Base-by-base conservation (phyloP, 2,888 invertebrate genomes). In the Scaeva pyrastri region DNA sequence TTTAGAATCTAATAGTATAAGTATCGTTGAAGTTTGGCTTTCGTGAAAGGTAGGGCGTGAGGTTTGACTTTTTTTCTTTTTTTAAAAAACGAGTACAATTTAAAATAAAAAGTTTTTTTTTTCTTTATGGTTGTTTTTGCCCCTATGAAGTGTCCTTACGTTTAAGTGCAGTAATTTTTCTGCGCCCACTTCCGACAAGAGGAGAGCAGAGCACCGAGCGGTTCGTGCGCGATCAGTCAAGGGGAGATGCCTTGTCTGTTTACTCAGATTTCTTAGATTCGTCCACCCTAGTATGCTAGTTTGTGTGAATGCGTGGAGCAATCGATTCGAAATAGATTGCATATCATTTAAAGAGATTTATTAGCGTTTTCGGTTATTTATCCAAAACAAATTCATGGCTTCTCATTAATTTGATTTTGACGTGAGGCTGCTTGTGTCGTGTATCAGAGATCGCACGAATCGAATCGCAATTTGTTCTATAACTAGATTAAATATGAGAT, bases 161-260 rank as follows among this genome's bases (percentile, higher is more conserved):
- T 76, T 70, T 73, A 82, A 82, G 86, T 82, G 82, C 68, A 82
- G 82, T 77, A 62, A 82, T 82, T 82, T 86, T 86, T 82, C 86
- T 73, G 76, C 70, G 76, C 62, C 81, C 64, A 66, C 50, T 43
- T 56, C 39, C 26, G 31, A 31, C 31, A 31, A 31, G 5, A 31
- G 5, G 5, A 31, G 6, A 31, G 5, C 31, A 31, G 31, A 31
- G 31, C 31, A 31, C 31, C 5, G 5, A 31, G 31, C 6, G 23
- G 23, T 23, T 52, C n/a, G n/a, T n/a, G 26, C 31, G 26, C 23
- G 23, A 52, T 52, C 52, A 56, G 31, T 31, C 16, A 60, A 64
- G 73, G 36, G 76, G 36, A 73, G 39, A 60, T 31, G 14, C 68
- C n/a, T 60, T 55, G 64, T 60, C 41, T 50, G 62, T 31, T 48